These are phyloP conservation scores for Chondrilla cf. caribensis DNA, from an alignment of 37 sponge, comb jelly and placozoan genomes.

Conservation along the genomic window DNA sequence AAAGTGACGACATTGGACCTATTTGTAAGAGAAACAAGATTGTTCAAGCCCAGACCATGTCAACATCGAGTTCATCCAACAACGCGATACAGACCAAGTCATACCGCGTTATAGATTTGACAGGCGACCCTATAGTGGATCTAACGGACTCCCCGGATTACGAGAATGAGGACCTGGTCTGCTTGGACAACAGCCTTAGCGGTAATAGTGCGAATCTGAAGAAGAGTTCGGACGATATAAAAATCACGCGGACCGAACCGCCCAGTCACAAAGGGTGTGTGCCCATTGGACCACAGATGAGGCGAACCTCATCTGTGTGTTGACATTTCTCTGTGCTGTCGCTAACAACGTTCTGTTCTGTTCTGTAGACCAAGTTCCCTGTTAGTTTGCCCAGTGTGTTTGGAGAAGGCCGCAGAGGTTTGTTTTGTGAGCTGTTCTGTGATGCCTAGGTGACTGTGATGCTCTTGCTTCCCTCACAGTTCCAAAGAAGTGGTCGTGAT, in stretches of 20 bases:
- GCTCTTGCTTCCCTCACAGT: too few species aligned
- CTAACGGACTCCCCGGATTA: neutral
- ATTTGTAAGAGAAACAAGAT: too few species aligned
- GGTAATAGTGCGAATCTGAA: too few species aligned
- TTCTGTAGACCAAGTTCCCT: neutral
- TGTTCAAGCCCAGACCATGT: too few species aligned
- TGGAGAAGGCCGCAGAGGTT: conserved; percentile 47
- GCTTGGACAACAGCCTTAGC: too few species aligned
- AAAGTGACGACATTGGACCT: too few species aligned
- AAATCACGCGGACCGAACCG: neutral
- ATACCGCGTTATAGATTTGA: too few species aligned
- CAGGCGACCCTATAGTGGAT: neutral
- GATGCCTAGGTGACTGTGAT: too few species aligned
- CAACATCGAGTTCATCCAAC: too few species aligned
- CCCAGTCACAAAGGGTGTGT: too few species aligned
- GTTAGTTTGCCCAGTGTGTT: conserved; percentile 58
- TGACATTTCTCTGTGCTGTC: neutral
- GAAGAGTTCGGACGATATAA: neutral
- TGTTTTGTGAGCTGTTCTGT: neutral
- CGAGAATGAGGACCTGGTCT: too few species aligned
- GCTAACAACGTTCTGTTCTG: neutral
- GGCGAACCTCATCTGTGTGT: neutral
- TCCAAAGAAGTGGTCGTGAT: conserved; percentile 40
- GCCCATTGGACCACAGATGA: neutral
- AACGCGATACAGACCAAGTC: too few species aligned